Evolutionary conservation across 2,888 invertebrate genomes (phyloP).

Genomic region (Sisyra terminalis): DNA sequence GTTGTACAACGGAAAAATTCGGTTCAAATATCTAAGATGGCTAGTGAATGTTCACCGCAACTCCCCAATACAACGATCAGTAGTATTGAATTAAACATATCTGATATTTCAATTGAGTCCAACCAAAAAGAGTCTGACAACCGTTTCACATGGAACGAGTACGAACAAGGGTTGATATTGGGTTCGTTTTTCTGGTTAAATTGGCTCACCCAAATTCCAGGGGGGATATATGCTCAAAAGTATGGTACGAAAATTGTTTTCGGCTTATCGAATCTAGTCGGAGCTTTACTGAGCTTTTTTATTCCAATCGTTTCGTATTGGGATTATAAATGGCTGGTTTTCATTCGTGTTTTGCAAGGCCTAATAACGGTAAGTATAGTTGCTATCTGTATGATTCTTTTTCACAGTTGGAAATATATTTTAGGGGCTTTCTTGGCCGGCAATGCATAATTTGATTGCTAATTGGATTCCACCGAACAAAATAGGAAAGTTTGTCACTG

Average conservation of each 20-base stretch:
- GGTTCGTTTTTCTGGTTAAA: constrained; percentile 60
- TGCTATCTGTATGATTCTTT: no score
- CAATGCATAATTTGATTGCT: constrained; percentile 63
- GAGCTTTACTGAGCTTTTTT: constrained; percentile 43
- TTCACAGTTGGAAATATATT: constrained; percentile 12
- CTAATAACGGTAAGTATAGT: constrained; percentile 48
- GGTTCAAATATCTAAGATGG: constrained; percentile 15
- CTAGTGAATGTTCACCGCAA: constrained; percentile 14
- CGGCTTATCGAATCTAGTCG: constrained; percentile 45
- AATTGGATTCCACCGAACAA: constrained; percentile 75
- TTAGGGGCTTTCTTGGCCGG: constrained; percentile 53
- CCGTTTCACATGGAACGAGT: constrained; percentile 41
- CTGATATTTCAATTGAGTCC: neutral
- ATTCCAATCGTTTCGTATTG: constrained; percentile 46
- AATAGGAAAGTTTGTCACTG: constrained; percentile 50
- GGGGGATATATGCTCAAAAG: constrained; percentile 47
- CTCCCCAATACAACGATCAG: neutral
- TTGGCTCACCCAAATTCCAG: constrained; percentile 53
- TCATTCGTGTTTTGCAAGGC: constrained; percentile 48
- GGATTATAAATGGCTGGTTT: constrained; percentile 37
- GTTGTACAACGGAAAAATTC: constrained; percentile 21
- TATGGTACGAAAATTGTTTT: constrained; percentile 57
- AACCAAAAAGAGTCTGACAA: neutral
- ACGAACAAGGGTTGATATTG: constrained; percentile 42
- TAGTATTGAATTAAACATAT: no score